Evolutionary conservation across 2,888 invertebrate genomes (phyloP), one percentile per base, ranked within the genome.

Genomic region (Operophtera brumata): DNA sequence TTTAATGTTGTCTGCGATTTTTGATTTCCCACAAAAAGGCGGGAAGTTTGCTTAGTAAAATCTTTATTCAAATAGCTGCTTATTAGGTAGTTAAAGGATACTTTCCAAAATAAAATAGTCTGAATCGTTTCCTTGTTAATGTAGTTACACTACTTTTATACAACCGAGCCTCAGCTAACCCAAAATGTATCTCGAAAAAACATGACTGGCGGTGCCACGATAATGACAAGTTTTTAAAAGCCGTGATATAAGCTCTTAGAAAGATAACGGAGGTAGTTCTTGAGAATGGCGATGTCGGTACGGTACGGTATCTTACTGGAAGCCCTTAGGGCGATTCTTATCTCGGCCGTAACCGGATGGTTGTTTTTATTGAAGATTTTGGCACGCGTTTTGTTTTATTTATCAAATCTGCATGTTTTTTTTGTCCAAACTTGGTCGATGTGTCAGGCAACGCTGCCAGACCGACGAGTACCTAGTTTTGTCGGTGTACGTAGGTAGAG

Each of bases 311-410:
- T 71, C 67, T 70, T 69, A 61, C 64, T 75, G 67, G 75, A 69
- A 77, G 74, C 73, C 75, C 76, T 76, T 78, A 67, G 63, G 67
- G 64, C 65, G 71, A 73, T 75, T 65, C 59, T 77, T 80, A 81
- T 84, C 78, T 71, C 54, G 62, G 73, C 70, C 65, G 70, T 73
- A 72, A 72, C 71, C 74, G 71, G 66, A 68, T 68, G 69, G 70
- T 62, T 41, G 52, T 76, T 78, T 34, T 80, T 78, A 64, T 70
- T 63, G 54, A 54, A 57, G 51, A 58, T 67, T 75, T 78, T 77
- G 74, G 78, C 82, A 82, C 80, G 77, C 72, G 78, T 75, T 77
- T 78, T 75, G 78, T 75, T 35, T 34, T 32, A 13, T 32, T 50
- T 34, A 25, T 32, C 12, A 26, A 37, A 43, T 37, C 25, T 35